These are phyloP conservation scores for Sceloporus undulatus DNA, from an alignment of 2,113 vertebrate genomes.

Conservation along the genomic window DNA sequence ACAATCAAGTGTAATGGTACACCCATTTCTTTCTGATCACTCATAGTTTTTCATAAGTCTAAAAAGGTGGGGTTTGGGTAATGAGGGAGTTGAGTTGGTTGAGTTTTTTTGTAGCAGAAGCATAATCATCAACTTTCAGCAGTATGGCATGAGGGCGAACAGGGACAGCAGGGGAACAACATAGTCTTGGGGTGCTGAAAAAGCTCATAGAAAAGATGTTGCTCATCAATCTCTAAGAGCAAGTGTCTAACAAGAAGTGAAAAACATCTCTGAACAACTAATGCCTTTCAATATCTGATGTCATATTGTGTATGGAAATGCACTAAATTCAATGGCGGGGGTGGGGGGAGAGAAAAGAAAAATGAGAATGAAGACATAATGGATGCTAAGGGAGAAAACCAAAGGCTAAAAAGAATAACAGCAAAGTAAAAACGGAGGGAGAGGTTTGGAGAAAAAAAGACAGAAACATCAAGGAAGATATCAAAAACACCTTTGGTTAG, in stretches of 20 bases:
- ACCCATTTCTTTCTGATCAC: too few relatives aligned
- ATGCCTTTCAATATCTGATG: not conserved
- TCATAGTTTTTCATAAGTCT: too few relatives aligned
- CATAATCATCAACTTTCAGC: too few relatives aligned
- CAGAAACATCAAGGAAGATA: not conserved
- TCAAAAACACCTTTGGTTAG: not conserved
- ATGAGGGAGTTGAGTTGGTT: too few relatives aligned
- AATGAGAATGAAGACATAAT: not conserved
- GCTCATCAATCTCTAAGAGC: not conserved
- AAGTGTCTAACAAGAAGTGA: not conserved
- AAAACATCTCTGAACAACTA: not conserved
- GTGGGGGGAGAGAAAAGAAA: not conserved
- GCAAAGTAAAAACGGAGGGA: not conserved
- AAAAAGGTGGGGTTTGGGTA: too few relatives aligned
- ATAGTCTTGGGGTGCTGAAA: too few relatives aligned
- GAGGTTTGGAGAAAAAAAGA: not conserved
- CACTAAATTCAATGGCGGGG: not conserved
- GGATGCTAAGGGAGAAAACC: not conserved
- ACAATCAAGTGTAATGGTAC: too few relatives aligned
- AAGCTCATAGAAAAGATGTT: too few relatives aligned
- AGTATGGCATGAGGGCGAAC: too few relatives aligned
- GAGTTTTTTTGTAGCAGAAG: too few relatives aligned
- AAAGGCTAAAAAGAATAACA: conserved; percentile 10
- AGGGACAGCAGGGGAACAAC: too few relatives aligned
- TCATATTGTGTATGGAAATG: not conserved